phyloP scores from a whole-genome alignment of 1,140 invertebrate genomes.

The Araneus ventricosus region DNA sequence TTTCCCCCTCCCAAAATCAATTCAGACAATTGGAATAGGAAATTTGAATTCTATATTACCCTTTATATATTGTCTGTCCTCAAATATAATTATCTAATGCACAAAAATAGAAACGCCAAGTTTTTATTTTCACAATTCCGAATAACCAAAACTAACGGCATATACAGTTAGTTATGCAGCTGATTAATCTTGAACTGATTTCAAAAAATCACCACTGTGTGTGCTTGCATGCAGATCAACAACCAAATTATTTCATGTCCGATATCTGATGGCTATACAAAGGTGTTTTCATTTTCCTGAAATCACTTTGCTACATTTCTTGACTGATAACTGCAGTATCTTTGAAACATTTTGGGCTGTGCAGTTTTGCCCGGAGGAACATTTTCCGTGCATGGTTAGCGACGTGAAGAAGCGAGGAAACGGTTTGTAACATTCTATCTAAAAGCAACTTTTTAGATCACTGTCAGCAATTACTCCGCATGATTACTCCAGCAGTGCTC shows the following conservation, averaged over 20 bases:
- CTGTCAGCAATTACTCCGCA: background rate
- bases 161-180: no score
- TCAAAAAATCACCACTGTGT: no score
- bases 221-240: no score
- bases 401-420: constrained; percentile 7
- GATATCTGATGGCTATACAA: background rate
- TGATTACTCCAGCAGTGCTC: background rate
- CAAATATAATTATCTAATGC: no score
- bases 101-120: no score
- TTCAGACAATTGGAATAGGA: no score
- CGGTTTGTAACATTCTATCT: constrained; percentile 15
- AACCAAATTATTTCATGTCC: background rate
- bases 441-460: background rate
- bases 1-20: no score
- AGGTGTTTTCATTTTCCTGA: background rate
- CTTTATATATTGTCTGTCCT: no score
- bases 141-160: no score
- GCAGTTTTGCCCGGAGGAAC: background rate
- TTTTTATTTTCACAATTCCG: no score
- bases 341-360: background rate
- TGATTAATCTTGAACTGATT: no score
- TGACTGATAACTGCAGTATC: background rate
- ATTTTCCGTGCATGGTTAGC: constrained; percentile 4
- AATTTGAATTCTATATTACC: no score
- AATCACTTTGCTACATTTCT: background rate